These are phyloP conservation scores for Noctua janthe DNA, from an alignment of 2,888 invertebrate genomes.

Conservation along the genomic window DNA sequence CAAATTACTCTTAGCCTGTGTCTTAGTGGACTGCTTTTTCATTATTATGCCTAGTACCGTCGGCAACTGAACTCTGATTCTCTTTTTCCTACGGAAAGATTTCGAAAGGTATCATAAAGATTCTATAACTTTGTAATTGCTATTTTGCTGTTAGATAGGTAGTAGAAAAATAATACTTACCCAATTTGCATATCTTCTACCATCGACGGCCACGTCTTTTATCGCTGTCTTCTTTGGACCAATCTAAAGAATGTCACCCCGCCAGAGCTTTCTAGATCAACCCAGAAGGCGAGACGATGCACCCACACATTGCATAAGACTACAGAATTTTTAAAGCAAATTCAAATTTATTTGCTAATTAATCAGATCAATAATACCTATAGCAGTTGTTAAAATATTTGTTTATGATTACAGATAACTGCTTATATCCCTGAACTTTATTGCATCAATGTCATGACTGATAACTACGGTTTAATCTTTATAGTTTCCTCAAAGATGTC, in stretches of 20 bases:
- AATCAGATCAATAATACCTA: neutral
- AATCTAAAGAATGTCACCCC: neutral
- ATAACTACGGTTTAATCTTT: conserved; percentile 24
- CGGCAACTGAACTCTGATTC: neutral
- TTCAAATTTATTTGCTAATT: neutral
- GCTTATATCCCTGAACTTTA: conserved; percentile 38
- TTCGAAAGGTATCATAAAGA: neutral
- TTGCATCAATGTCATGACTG: conserved; percentile 34
- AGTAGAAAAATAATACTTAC: neutral
- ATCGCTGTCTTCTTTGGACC: neutral
- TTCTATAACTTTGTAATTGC: neutral
- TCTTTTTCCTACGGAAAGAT: neutral
- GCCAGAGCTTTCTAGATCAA: neutral
- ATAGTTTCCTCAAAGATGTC: conserved; percentile 68
- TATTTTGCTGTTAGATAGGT: neutral
- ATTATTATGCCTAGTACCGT: neutral
- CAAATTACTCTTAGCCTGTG: neutral
- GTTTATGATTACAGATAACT: conserved; percentile 18
- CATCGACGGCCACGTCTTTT: too few species aligned
- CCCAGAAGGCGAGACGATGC: neutral
- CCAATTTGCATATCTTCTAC: neutral
- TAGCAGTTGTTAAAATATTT: conserved; percentile 1
- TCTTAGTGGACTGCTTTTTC: too few species aligned
- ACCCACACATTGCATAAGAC: neutral
- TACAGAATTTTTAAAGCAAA: neutral